Conservation (phyloP, 23 tunicate species). For the Clavelina lepadiformis region DNA sequence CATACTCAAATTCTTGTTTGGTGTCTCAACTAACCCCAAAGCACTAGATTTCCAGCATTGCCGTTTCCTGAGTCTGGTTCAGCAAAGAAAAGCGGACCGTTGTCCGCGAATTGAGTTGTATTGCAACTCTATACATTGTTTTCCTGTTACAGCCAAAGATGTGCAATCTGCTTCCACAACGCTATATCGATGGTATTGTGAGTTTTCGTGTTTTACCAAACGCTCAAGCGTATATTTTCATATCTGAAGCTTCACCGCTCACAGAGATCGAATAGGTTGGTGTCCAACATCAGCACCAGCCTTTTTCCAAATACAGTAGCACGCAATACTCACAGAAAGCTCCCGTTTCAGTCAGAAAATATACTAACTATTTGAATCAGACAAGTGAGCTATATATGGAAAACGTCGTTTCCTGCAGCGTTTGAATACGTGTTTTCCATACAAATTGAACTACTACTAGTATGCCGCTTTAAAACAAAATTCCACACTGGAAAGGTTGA, state of each 20-base stretch:
- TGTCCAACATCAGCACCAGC: conserved; percentile 16
- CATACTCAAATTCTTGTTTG: no score
- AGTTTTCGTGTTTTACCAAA: neutral
- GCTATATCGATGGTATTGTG: conserved; percentile 8
- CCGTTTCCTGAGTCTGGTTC: no score
- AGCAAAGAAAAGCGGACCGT: no score
- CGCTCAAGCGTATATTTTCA: conserved; percentile 10
- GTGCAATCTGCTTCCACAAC: neutral
- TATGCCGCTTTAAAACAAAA: no score
- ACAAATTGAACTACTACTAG: no score
- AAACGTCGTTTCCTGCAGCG: conserved; percentile 13
- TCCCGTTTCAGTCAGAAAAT: neutral
- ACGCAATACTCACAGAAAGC: conserved; percentile 11
- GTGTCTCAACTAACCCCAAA: no score
- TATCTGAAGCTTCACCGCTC: neutral
- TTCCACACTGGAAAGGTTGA: no score
- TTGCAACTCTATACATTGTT: neutral
- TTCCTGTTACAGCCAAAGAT: neutral
- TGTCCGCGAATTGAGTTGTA: conserved; percentile 6
- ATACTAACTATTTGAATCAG: conserved; percentile 10
- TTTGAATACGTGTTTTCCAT: no score
- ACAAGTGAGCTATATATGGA: neutral
- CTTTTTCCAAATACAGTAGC: conserved; percentile 1
- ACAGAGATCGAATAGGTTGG: conserved; percentile 1
- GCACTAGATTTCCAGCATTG: no score